A percentile compares a stretch with the other conserved stretches of the same genome.
phyloP scores from a whole-genome alignment of 2,797 vertebrate genomes.

The Gymnothorax reevesii region DNA sequence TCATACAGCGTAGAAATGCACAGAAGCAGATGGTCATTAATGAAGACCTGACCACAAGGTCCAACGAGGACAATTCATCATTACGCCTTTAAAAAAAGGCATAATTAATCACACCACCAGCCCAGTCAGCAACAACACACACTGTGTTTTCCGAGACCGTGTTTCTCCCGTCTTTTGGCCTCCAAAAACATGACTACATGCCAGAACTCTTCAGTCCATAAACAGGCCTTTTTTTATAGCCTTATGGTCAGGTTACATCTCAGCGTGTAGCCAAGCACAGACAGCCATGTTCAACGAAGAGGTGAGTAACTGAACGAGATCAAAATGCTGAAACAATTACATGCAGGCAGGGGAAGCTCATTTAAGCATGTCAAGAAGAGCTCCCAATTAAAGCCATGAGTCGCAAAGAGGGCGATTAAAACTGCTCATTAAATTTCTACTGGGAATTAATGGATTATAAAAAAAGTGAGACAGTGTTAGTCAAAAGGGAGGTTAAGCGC shows the following conservation, averaged over 20 bases:
- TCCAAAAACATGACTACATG: background rate
- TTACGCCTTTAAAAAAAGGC: background rate
- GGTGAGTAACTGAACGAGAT: conserved; percentile 10
- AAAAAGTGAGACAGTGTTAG: background rate
- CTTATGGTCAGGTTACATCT: background rate
- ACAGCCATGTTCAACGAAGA: conserved; percentile 1
- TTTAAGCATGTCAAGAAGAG: conserved; percentile 3
- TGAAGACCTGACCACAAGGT: conserved; percentile 5
- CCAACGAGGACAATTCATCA: background rate
- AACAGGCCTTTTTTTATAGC: conserved; percentile 1
- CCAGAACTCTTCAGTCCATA: background rate
- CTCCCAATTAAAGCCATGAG: conserved; percentile 11
- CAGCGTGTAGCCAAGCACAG: background rate
- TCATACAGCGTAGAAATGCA: background rate
- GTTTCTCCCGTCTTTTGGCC: background rate
- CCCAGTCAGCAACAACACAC: background rate
- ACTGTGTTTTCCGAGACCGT: background rate
- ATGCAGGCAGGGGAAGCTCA: background rate
- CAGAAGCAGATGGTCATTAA: conserved; percentile 12
- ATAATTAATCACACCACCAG: background rate
- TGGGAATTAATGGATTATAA: conserved; percentile 9
- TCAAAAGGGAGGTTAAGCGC: background rate
- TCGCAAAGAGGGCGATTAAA: background rate
- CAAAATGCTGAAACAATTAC: background rate
- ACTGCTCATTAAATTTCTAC: conserved; percentile 19